A percentile compares a stretch with the other conserved stretches of the same genome.
phyloP scores from a whole-genome alignment of 1,140 invertebrate genomes.

The Eulimnadia texana region DNA sequence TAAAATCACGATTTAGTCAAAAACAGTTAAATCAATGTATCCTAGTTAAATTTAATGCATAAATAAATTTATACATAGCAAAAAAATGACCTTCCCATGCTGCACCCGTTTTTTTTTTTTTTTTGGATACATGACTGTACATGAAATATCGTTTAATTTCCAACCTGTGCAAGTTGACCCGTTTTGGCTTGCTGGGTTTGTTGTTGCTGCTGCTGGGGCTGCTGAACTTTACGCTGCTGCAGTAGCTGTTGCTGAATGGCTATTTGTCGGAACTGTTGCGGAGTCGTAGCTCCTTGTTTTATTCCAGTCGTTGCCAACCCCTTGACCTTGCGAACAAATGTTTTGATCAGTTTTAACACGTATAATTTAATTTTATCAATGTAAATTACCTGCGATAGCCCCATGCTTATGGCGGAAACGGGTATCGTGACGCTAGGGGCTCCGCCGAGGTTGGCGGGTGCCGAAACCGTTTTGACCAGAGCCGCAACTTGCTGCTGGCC shows the following conservation, averaged over 20 bases:
- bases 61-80: no score
- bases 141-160: no score
- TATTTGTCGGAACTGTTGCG: constrained; percentile 48
- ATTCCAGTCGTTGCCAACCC: constrained; percentile 26
- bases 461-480: constrained; percentile 41
- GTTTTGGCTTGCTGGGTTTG: constrained; percentile 34
- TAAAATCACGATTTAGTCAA: not conserved
- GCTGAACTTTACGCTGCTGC: constrained; percentile 39
- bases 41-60: no score
- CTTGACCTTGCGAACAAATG: constrained; percentile 18
- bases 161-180: constrained; percentile 36
- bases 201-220: constrained; percentile 31
- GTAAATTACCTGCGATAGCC: constrained; percentile 25
- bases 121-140: no score
- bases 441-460: constrained; percentile 25
- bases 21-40: not conserved
- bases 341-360: not conserved
- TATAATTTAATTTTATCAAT: no score
- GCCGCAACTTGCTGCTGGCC: constrained; percentile 25
- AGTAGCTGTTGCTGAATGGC: constrained; percentile 50
- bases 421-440: constrained; percentile 30
- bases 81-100: no score
- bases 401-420: constrained; percentile 26
- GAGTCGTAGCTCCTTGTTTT: constrained; percentile 40
- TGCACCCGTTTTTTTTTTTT: no score